phyloP scores from a whole-genome alignment of 2,888 invertebrate species.

The Timandra comae region DNA sequence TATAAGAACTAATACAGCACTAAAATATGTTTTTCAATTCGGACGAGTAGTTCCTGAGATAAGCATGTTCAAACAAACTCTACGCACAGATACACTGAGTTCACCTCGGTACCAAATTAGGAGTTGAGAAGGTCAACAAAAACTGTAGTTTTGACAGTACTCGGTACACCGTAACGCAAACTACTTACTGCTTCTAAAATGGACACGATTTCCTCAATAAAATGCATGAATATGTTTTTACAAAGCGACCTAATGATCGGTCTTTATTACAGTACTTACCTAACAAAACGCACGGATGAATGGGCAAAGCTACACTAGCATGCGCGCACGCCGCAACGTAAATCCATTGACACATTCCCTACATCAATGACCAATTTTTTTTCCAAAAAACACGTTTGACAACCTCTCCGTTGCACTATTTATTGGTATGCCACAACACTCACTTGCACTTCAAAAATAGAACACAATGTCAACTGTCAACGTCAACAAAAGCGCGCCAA shows the following conservation, averaged over 20 bases:
- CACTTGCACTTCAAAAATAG: slow-evolving; percentile 18
- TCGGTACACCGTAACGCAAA: no score
- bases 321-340: slow-evolving; percentile 47
- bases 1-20: no score
- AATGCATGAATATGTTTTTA: slow-evolving; percentile 1
- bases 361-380: slow-evolving; percentile 43
- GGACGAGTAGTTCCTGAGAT: no score
- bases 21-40: no score
- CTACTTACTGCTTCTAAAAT: no score
- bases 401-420: slow-evolving; percentile 21
- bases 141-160: no score
- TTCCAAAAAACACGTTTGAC: slow-evolving; percentile 23
- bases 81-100: no score
- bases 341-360: slow-evolving; percentile 68
- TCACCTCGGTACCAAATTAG: no score
- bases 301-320: slow-evolving; percentile 30
- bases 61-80: no score
- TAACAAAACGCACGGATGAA: slow-evolving; percentile 50
- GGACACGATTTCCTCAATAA: no score
- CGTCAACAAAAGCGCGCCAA: slow-evolving; percentile 10
- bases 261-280: slow-evolving; percentile 42
- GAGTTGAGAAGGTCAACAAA: no score
- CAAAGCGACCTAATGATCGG: slow-evolving; percentile 38
- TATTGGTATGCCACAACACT: no score
- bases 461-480: slow-evolving; percentile 12